Base-by-base conservation (phyloP, 2,888 invertebrate genomes). In the Onchidella celtica region DNA sequence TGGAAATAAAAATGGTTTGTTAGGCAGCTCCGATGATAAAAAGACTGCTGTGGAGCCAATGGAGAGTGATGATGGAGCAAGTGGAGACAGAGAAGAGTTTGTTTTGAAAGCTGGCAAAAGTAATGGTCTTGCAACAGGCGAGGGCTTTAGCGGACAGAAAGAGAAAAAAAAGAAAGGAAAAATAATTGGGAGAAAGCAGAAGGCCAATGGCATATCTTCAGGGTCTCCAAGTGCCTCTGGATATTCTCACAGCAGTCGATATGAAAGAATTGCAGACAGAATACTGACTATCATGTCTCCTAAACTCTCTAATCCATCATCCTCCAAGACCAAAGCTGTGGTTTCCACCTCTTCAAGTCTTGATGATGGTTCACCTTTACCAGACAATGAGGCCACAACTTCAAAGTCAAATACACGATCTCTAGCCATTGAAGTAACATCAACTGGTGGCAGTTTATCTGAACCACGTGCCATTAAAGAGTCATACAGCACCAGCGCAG, bases 401-500 rank as follows among this genome's bases (percentile, higher is more conserved):
- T 68, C 79, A 59, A 81, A 83, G 55, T 63, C 34, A 27, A 55
- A 34, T 11, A 17, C 59, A 9, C 32, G 24, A 21, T 81, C 81
- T 17, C 61, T 40, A 40, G 75, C 69, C 11, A 81, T 81, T 36
- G 36, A 69, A 34, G 55, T 81, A 47, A 47, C 69, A 21, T 40
- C 72, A n/a, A 40, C 59, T 24, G 21, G 24, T 27, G 38, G 32
- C 14, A 6, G 40, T 17, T 21, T 63, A 1, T 38, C 80, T 17
- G 79, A 82, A 32, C 86, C 87, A 1, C 76, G 87, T 32, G 88
- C 88, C 70, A 81, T 85, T n/a, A 78, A 88, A 34, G 89, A 87
- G 75, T 87, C 89, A 6, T 90, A 90, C 57, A 89, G 86, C 68
- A 89, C 89, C 32, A 91, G 90, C 85, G 90, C 88, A 1, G 91